Evolutionary conservation across 2,888 invertebrate genomes (phyloP), one percentile per base, ranked within the genome.

Genomic region (Bimastos eiseni): DNA sequence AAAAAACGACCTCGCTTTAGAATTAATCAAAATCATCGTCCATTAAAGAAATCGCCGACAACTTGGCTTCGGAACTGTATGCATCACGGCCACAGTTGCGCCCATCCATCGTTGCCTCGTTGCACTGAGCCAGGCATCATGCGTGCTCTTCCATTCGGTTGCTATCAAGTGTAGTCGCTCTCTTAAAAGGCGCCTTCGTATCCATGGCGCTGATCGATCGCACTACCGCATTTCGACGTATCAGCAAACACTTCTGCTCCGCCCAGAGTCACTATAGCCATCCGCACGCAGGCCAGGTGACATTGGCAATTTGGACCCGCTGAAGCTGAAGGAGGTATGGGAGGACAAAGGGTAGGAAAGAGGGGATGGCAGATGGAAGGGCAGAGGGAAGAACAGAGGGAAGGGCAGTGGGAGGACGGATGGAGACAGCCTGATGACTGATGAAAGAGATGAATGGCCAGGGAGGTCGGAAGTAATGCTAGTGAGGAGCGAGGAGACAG

Each of bases 51-150:
- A 70, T 70, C 70, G 70, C 70, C 1, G n/a, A 0, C 70, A n/a
- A 30, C 70, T 70, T 30, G 55, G 30, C n/a, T 30, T 70, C n/a
- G 70, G n/a, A n/a, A 4, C 55, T 24, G 55, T 11, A 70, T 70
- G 13, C 70, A n/a, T 70, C 70, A n/a, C 70, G 17, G 4, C n/a
- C 30, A 8, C 70, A 0, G 70, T n/a, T 0, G 44, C 17, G 2
- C n/a, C 70, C n/a, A n/a, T 70, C n/a, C 70, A 70, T 70, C 70
- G 70, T n/a, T 30, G 70, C 70, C n/a, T 70, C 70, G 70, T 70
- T 70, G 70, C n/a, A 70, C 70, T n/a, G n/a, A 70, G 30, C n/a
- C 30, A n/a, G 70, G 30, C n/a, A 70, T 70, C n/a, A 21, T 49
- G 70, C n/a, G 30, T 70, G 70, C 70, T 8, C 55, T 55, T n/a